Conservation (phyloP, 2,797 vertebrate genomes). For the Neosilurus mollespiculum region DNA sequence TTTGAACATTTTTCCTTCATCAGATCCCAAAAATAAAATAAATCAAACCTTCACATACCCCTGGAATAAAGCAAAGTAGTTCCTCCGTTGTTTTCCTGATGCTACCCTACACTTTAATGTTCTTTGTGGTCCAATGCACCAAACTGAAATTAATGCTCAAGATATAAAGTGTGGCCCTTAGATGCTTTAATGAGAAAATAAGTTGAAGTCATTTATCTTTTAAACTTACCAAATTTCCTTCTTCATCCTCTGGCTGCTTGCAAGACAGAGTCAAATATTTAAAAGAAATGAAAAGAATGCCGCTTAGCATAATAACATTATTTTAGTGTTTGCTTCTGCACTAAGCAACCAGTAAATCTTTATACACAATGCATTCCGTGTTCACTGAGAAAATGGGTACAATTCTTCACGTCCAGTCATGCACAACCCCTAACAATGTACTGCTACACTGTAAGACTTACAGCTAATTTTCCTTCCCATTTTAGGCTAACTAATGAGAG, state of each 20-base stretch:
- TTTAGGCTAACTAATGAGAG: background rate
- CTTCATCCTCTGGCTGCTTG: conserved; percentile 86
- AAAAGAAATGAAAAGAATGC: conserved; percentile 10
- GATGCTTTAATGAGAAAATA: conserved; percentile 9
- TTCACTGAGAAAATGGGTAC: background rate
- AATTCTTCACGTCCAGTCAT: background rate
- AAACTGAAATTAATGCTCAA: conserved; percentile 11
- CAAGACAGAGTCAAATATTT: conserved; percentile 44
- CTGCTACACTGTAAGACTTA: background rate
- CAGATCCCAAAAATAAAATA: background rate
- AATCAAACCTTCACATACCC: background rate
- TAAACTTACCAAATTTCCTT: conserved; percentile 84
- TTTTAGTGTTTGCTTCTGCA: background rate
- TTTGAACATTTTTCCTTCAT: background rate
- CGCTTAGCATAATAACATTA: background rate
- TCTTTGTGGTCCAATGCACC: background rate
- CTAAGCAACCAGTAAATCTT: conserved; percentile 10
- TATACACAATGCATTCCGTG: background rate
- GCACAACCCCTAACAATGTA: background rate
- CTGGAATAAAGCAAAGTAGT: background rate
- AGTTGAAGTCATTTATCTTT: conserved; percentile 48
- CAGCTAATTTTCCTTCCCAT: background rate
- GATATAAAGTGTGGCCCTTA: conserved; percentile 8
- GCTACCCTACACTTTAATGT: background rate
- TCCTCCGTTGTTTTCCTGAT: background rate